Percentiles rank a stretch among this genome's conserved stretches.
phyloP scores from a whole-genome alignment of 1,140 invertebrate genomes.

The Lepeophtheirus salmonis region DNA sequence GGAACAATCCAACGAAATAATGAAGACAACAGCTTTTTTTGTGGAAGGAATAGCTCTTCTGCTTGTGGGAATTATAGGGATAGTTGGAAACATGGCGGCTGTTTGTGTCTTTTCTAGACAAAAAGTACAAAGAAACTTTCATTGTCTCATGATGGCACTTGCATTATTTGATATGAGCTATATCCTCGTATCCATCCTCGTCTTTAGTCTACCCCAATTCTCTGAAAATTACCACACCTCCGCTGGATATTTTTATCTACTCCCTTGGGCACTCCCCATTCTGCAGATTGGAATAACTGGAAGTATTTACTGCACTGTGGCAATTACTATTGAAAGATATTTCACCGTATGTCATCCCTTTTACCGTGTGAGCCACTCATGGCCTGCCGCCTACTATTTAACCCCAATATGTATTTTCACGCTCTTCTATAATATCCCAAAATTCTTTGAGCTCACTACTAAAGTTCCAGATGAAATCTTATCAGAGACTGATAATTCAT shows the following conservation, averaged over 20 bases:
- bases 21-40: not conserved
- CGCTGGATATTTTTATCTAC: not conserved
- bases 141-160: conserved; percentile 8
- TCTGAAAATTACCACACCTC: not conserved
- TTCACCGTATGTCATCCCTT: conserved; percentile 12
- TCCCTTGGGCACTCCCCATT: conserved; percentile 6
- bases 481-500: no score
- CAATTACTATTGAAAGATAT: conserved; percentile 13
- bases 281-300: conserved; percentile 7
- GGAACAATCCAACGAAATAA: no score
- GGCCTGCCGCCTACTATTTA: not conserved
- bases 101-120: conserved; percentile 1
- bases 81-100: conserved; percentile 5
- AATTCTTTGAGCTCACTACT: conserved; percentile 14
- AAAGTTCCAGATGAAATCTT: not conserved
- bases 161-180: conserved; percentile 3
- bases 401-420: not conserved
- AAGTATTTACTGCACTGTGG: conserved; percentile 10
- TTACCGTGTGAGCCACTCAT: conserved; percentile 4
- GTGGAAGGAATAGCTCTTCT: not conserved
- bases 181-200: not conserved
- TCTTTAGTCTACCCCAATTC: conserved; percentile 4
- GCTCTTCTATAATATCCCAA: conserved; percentile 9
- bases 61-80: conserved; percentile 1
- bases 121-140: conserved; percentile 2